Evolutionary conservation across 2,113 vertebrate genomes (phyloP), one percentile per base, ranked within the genome.

Genomic region (Lophura nycthemera): DNA sequence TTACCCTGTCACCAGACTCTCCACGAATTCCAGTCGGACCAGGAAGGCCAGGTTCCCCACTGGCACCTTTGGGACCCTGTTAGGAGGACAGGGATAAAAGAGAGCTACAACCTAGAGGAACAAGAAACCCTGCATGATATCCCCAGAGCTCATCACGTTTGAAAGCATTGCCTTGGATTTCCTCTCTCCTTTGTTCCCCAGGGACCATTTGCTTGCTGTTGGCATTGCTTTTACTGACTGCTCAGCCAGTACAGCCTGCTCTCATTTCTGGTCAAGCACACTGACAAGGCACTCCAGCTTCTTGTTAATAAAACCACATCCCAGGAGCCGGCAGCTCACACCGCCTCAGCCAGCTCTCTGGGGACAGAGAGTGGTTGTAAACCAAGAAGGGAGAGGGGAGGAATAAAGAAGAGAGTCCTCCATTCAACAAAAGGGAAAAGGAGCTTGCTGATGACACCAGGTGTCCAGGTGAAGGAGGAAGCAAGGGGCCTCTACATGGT

Each of bases 21-120:
- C 99, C 99, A 73, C 99, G 98, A 92, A 99, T 97, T 92, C 99
- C 99, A 8, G 99, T 99, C 1, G 99, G 99, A 24, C 99, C 99
- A 1, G 99, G 98, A 79, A 99, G 98, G 47, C 99, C 99, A 1
- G 98, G 97, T 57, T 99, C 99, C 5, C 99, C 99, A 8, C 98
- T 88, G 83, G 96, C 98, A 88, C 99, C 99, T 92, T 98, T 98
- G 50, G 89, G 95, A 47, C 99, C 99, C 99, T 99, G 95, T 43
- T 54, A 61, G 88, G 50, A 64, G 80, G 66, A 67, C 21, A 92
- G 73, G 10, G 12, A 8, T 25, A 52, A 38, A n/a, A 24, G 6
- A 4, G 3, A 79, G 45, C 10, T 72, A 1, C 64, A 88, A 59
- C 63, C 78, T 2, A 4, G 30, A 72, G 4, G 3, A 8, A 29